Evolutionary conservation across 2,113 vertebrate genomes (phyloP).

Genomic region (Crotalus helleri): DNA sequence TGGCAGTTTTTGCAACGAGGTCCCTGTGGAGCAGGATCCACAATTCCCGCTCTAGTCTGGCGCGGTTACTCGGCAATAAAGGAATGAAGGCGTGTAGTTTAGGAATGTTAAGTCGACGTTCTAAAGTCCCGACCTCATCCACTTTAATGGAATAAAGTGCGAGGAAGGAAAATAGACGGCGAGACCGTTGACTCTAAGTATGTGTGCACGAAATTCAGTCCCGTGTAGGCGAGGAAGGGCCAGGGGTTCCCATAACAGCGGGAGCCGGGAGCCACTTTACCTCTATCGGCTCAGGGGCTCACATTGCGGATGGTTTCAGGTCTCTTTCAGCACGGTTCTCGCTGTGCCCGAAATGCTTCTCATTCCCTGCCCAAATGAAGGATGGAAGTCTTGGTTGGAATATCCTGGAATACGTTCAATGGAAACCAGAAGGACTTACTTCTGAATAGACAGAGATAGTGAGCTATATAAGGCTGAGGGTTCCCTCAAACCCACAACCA

Average conservation of each 20-base stretch:
- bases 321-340: background rate
- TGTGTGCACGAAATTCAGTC: background rate
- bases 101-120: background rate
- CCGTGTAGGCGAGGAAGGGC: background rate
- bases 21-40: background rate
- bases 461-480: background rate
- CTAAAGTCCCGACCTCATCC: background rate
- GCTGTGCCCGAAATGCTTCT: background rate
- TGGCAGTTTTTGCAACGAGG: background rate
- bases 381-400: background rate
- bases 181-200: background rate
- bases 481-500: background rate
- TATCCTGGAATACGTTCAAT: background rate
- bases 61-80: background rate
- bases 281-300: background rate
- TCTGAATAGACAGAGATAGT: background rate
- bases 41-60: background rate
- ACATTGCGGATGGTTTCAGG: background rate
- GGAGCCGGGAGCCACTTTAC: background rate
- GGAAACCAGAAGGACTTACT: background rate
- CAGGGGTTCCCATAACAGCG: background rate
- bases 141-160: background rate
- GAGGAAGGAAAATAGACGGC: background rate
- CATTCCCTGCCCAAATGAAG: background rate
- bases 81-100: background rate